Evolutionary conservation across 2,888 invertebrate genomes (phyloP).

Genomic region (Nemurella pictetii): DNA sequence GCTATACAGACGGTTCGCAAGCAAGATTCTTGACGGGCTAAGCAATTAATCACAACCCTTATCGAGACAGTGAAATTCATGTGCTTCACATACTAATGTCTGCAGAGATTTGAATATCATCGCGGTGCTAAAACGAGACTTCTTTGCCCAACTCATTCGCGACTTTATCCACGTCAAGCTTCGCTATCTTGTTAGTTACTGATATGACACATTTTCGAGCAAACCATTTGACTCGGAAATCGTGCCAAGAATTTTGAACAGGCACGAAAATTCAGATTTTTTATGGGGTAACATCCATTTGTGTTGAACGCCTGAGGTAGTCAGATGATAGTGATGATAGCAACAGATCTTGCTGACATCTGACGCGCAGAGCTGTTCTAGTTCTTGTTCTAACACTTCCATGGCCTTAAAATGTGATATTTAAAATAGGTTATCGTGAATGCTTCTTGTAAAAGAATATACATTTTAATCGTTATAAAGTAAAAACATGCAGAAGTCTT

Average conservation of each 20-base stretch:
- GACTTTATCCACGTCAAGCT: not conserved
- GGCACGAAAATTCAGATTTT: not conserved
- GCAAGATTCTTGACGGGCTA: too few relatives aligned
- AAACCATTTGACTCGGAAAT: not conserved
- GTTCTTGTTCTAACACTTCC: too few relatives aligned
- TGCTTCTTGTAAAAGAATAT: too few relatives aligned
- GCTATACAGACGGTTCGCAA: too few relatives aligned
- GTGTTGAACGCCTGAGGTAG: not conserved
- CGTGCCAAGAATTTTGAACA: not conserved
- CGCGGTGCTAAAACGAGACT: not conserved
- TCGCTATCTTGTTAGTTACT: not conserved
- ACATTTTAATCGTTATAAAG: too few relatives aligned
- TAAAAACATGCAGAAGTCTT: too few relatives aligned
- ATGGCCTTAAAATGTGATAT: too few relatives aligned
- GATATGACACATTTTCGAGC: not conserved
- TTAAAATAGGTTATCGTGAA: too few relatives aligned
- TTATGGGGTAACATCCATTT: not conserved
- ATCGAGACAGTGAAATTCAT: not conserved
- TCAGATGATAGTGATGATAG: too few relatives aligned
- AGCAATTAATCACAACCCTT: not conserved
- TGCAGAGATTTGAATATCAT: too few relatives aligned
- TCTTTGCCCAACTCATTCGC: not conserved
- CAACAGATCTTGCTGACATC: too few relatives aligned
- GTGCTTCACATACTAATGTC: not conserved
- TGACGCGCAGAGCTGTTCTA: too few relatives aligned